phyloP scores from a whole-genome alignment of 2,888 invertebrate genomes.

The Drosophila melanosoma region DNA sequence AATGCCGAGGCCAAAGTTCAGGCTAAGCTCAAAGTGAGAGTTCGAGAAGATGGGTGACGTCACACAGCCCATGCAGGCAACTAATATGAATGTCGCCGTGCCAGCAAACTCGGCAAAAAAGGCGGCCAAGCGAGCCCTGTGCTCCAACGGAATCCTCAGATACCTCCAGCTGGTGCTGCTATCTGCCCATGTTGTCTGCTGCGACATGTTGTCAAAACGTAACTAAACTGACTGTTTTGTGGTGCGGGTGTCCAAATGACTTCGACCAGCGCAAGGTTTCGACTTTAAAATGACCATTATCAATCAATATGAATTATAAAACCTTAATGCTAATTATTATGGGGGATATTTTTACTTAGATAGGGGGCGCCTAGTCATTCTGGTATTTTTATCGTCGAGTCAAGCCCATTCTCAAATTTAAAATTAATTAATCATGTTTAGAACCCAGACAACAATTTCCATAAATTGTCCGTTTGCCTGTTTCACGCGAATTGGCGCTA shows the following conservation, averaged over 20 bases:
- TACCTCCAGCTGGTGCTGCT: constrained; percentile 41
- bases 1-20: constrained; percentile 88
- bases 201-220: constrained; percentile 58
- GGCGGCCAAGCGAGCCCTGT: constrained; percentile 48
- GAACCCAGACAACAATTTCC: constrained; percentile 7
- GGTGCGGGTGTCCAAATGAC: background rate
- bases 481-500: background rate
- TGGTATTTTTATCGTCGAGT: constrained; percentile 21
- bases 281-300: constrained; percentile 52
- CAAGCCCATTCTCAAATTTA: constrained; percentile 38
- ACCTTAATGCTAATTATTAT: constrained; percentile 78
- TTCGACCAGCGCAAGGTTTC: constrained; percentile 25
- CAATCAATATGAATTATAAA: constrained; percentile 77
- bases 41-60: constrained; percentile 75
- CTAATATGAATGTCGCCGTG: constrained; percentile 88
- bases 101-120: constrained; percentile 88
- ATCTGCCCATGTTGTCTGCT: constrained; percentile 39
- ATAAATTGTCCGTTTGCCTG: background rate
- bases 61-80: constrained; percentile 90
- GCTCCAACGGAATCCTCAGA: constrained; percentile 28
- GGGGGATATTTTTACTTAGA: constrained; percentile 52
- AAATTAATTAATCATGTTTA: constrained; percentile 49
- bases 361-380: constrained; percentile 16
- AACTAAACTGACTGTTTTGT: constrained; percentile 33
- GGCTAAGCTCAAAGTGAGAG: constrained; percentile 73